A percentile compares a stretch with the other conserved stretches of the same genome.
Evolutionary conservation across 92 coral and sea anemone genomes (phyloP).

Genomic region (Blastomussa wellsi): DNA sequence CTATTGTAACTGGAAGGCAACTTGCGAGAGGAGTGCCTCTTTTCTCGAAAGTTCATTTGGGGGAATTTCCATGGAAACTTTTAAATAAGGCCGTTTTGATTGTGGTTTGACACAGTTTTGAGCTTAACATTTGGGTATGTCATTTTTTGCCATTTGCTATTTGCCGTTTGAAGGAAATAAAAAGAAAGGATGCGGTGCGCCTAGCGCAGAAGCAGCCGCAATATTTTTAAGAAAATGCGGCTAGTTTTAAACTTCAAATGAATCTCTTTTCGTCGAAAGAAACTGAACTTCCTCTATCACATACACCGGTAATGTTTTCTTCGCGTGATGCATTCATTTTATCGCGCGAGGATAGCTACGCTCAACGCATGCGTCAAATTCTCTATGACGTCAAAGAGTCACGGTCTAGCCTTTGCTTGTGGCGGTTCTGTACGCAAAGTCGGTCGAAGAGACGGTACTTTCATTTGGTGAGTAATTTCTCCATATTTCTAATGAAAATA

Average conservation of each 20-base stretch:
- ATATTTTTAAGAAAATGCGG: not conserved
- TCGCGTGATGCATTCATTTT: slow-evolving; percentile 35
- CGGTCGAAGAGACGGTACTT: slow-evolving; percentile 18
- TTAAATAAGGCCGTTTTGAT: not conserved
- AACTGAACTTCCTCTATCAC: not conserved
- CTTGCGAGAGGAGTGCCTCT: not conserved
- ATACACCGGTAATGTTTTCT: not conserved
- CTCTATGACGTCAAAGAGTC: slow-evolving; percentile 43
- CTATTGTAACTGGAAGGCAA: not conserved
- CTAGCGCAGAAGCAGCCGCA: not conserved
- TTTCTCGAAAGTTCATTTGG: not conserved
- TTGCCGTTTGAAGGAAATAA: no score
- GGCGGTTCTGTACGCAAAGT: slow-evolving; percentile 26
- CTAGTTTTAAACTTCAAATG: not conserved
- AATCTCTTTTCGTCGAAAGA: not conserved
- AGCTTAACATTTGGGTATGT: not conserved
- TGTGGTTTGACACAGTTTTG: not conserved
- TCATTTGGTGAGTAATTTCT: slow-evolving; percentile 43
- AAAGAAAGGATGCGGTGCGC: not conserved
- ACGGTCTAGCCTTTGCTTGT: slow-evolving; percentile 24
- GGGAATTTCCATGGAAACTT: not conserved
- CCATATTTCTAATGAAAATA: not conserved
- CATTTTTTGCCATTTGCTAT: not conserved
- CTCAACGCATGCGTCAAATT: slow-evolving; percentile 33
- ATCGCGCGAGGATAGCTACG: slow-evolving; percentile 9